Evolutionary conservation across 2,113 vertebrate species (phyloP).

Genomic region (Sinocyclocheilus anophthalmus): DNA sequence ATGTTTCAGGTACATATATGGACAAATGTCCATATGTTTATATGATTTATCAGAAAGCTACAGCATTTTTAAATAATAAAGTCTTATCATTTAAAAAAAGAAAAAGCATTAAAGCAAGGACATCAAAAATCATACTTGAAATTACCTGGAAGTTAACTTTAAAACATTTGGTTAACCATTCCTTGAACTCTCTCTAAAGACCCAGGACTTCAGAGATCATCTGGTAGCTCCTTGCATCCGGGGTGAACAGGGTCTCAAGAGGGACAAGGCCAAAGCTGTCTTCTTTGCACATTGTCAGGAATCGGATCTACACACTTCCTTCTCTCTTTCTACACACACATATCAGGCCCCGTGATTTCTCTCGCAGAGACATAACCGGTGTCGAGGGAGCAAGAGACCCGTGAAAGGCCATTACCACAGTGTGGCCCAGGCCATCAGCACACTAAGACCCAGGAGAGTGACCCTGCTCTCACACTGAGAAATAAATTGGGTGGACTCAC

Average conservation of each 20-base stretch:
- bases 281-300: constrained; percentile 52
- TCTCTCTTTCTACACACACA: constrained; percentile 42
- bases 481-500: constrained; percentile 54
- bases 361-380: background rate
- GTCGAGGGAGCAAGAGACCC: constrained; percentile 16
- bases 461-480: constrained; percentile 69
- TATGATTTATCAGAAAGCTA: background rate
- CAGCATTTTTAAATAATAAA: background rate
- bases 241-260: constrained; percentile 32
- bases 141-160: background rate
- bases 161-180: background rate
- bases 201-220: background rate
- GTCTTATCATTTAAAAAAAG: background rate
- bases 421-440: constrained; percentile 59
- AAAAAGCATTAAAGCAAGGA: background rate
- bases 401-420: constrained; percentile 49
- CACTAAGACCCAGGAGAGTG: constrained; percentile 63
- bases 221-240: background rate
- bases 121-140: background rate
- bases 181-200: constrained; percentile 4
- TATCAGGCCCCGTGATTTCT: constrained; percentile 6
- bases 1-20: background rate
- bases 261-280: constrained; percentile 20
- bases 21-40: background rate
- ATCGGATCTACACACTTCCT: constrained; percentile 45